Percentiles rank a stretch among this genome's conserved stretches.
Evolutionary conservation across 2,113 vertebrate genomes (phyloP).

Genomic region (Helogale parvula): DNA sequence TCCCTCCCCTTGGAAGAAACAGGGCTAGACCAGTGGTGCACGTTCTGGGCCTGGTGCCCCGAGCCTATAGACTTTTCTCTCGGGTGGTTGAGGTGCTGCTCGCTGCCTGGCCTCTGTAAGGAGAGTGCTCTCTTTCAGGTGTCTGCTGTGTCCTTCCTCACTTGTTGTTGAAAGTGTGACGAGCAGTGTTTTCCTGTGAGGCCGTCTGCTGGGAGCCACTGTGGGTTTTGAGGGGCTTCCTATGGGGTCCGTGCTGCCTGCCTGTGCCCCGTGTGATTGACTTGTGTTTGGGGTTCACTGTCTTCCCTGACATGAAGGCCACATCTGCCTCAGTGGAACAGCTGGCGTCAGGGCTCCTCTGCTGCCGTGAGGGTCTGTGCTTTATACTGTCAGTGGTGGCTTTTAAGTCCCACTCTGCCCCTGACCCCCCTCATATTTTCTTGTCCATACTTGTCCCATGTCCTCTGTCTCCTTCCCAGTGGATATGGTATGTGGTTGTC

Average conservation of each 20-base stretch:
- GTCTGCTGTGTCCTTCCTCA: neutral
- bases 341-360: neutral
- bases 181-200: neutral
- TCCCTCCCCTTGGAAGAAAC: neutral
- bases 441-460: neutral
- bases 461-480: neutral
- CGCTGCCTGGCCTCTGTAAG: too few relatives aligned
- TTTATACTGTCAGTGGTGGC: neutral
- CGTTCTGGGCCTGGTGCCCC: neutral
- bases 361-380: neutral
- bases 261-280: neutral
- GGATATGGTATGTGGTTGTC: neutral
- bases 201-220: neutral
- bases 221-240: neutral
- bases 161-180: neutral
- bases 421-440: neutral
- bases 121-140: neutral
- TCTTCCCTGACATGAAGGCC: neutral
- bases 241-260: neutral
- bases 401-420: neutral
- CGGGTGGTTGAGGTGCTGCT: neutral
- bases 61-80: neutral
- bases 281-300: neutral
- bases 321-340: neutral
- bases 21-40: neutral